A percentile compares a stretch with the other conserved stretches of the same genome.
Conservation (phyloP, 2,888 invertebrate species). For the Drymonia ruficornis region DNA sequence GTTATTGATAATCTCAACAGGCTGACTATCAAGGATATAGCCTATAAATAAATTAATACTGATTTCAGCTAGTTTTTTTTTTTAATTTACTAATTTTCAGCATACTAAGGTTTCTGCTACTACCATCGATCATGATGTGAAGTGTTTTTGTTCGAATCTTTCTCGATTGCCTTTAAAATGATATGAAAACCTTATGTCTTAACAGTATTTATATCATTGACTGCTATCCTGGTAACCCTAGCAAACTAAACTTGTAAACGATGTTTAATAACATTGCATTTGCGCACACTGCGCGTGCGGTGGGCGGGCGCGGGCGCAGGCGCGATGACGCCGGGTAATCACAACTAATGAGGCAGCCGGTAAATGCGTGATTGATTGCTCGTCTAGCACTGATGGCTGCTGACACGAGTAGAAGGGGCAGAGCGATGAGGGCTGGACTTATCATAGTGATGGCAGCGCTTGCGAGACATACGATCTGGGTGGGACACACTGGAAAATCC, state of each 20-base stretch:
- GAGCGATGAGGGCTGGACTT: background rate
- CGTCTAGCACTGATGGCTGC: background rate
- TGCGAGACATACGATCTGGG: background rate
- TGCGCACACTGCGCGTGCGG: background rate
- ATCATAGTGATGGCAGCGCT: background rate
- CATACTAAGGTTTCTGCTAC: no score
- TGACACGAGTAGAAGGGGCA: background rate
- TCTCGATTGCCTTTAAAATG: no score
- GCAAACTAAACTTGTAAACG: background rate
- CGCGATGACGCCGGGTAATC: background rate
- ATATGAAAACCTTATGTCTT: no score
- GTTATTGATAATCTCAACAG: background rate
- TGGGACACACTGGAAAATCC: no score
- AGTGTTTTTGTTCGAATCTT: no score
- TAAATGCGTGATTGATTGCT: background rate
- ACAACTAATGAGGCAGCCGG: background rate
- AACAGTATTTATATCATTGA: no score
- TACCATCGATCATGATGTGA: no score
- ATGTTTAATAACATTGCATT: background rate
- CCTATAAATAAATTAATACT: no score
- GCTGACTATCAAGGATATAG: background rate
- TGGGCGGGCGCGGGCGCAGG: background rate
- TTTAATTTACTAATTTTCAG: no score
- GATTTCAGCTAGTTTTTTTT: no score
- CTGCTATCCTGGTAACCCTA: background rate